Percentiles rank a stretch among this genome's conserved stretches.
These are phyloP conservation scores for Lissonota sp. DNA, from an alignment of 2,888 invertebrate species.

Conservation along the genomic window DNA sequence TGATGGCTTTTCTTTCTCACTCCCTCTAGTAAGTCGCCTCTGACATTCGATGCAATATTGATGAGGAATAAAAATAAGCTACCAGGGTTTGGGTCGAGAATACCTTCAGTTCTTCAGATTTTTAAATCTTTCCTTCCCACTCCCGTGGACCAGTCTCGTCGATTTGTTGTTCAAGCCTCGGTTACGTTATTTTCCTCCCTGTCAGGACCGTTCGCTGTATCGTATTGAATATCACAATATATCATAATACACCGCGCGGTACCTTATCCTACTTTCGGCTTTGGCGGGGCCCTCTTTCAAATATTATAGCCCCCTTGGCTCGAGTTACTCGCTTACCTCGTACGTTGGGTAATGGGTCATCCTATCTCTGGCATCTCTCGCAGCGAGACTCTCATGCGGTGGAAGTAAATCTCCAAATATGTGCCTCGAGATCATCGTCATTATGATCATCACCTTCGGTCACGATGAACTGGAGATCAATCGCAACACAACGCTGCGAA, in stretches of 20 bases:
- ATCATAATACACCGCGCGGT: conserved; percentile 69
- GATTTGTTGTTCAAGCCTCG: conserved; percentile 42
- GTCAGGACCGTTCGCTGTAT: conserved; percentile 60
- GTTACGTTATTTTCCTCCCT: conserved; percentile 63
- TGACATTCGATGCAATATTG: conserved; percentile 44
- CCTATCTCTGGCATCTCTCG: conserved; percentile 1
- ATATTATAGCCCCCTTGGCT: conserved; percentile 59
- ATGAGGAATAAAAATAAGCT: conserved; percentile 21
- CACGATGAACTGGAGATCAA: conserved; percentile 25
- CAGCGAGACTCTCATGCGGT: background rate
- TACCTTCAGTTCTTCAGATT: background rate
- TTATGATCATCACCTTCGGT: conserved; percentile 16
- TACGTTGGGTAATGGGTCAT: conserved; percentile 11
- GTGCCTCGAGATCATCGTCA: conserved; percentile 18
- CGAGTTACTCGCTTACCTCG: conserved; percentile 58
- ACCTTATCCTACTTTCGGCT: conserved; percentile 57
- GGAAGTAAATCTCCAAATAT: conserved; percentile 6
- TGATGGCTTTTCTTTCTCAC: conserved; percentile 34
- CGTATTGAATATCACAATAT: conserved; percentile 74
- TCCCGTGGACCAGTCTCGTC: conserved; percentile 36
- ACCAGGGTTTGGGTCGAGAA: conserved; percentile 19
- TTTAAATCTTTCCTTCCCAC: background rate
- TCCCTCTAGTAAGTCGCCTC: conserved; percentile 35
- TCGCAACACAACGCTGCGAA: conserved; percentile 11
- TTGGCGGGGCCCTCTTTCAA: conserved; percentile 60